Evolutionary conservation across 2,797 vertebrate species (phyloP).

Genomic region (Avahi laniger): DNA sequence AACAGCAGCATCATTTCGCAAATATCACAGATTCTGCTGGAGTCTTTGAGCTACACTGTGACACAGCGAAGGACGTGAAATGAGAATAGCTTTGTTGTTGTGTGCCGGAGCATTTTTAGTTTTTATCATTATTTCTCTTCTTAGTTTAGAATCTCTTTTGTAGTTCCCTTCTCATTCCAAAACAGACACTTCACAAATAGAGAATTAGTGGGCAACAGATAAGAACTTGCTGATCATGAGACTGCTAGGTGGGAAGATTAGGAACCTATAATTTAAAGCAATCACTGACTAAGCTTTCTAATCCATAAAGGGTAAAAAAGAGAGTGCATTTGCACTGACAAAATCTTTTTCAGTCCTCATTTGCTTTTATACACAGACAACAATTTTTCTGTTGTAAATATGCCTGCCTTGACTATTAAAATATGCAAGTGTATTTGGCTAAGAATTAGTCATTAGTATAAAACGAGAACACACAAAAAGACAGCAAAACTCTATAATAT

Average conservation of each 20-base stretch:
- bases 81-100: fast-evolving
- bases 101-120: neutral
- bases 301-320: neutral
- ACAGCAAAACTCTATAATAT: neutral
- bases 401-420: neutral
- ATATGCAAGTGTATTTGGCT: neutral
- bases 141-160: constrained; percentile 13
- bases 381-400: neutral
- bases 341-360: neutral
- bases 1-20: neutral
- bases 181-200: constrained; percentile 11
- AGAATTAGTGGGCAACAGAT: constrained; percentile 28
- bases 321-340: neutral
- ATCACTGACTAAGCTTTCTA: neutral
- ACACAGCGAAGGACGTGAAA: fast-evolving
- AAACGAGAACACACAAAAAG: neutral
- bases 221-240: neutral
- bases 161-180: neutral
- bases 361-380: neutral
- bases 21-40: fast-evolving
- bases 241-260: neutral
- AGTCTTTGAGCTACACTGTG: neutral
- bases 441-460: neutral
- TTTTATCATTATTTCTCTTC: neutral
- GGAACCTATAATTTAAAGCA: constrained; percentile 44